A percentile compares a stretch with the other conserved stretches of the same genome.
Conservation (phyloP, 2,797 vertebrate species). For the Oophaga sylvatica region DNA sequence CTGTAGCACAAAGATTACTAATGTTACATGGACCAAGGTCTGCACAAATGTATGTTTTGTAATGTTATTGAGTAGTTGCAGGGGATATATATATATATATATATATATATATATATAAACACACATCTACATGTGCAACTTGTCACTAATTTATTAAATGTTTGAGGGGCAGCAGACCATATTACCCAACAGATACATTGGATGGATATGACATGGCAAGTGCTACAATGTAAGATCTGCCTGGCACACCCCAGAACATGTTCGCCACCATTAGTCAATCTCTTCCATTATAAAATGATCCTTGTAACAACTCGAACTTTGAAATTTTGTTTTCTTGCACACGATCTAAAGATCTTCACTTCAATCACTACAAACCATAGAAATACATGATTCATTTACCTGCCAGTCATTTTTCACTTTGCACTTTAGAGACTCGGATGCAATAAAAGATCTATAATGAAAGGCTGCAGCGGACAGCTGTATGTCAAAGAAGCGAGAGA, state of each 20-base stretch:
- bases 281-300: constrained; percentile 1
- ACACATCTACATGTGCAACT: too few species aligned
- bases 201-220: not conserved
- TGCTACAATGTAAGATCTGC: not conserved
- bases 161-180: not conserved
- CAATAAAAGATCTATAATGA: constrained; percentile 14
- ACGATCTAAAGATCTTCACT: constrained; percentile 7
- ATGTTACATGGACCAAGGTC: not conserved
- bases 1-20: not conserved
- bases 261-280: not conserved
- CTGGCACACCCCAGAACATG: not conserved
- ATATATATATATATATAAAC: too few species aligned
- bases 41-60: not conserved
- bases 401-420: constrained; percentile 7
- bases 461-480: constrained; percentile 11
- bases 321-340: not conserved
- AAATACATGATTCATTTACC: constrained; percentile 22
- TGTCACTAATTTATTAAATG: not conserved
- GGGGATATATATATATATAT: too few species aligned
- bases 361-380: constrained; percentile 13
- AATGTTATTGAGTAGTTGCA: too few species aligned
- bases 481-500: constrained; percentile 21
- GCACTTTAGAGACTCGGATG: not conserved
- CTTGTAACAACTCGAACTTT: not conserved
- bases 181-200: not conserved